Evolutionary conservation across 2,797 vertebrate genomes (phyloP).

Genomic region (Mormyrus hasselquistii): DNA sequence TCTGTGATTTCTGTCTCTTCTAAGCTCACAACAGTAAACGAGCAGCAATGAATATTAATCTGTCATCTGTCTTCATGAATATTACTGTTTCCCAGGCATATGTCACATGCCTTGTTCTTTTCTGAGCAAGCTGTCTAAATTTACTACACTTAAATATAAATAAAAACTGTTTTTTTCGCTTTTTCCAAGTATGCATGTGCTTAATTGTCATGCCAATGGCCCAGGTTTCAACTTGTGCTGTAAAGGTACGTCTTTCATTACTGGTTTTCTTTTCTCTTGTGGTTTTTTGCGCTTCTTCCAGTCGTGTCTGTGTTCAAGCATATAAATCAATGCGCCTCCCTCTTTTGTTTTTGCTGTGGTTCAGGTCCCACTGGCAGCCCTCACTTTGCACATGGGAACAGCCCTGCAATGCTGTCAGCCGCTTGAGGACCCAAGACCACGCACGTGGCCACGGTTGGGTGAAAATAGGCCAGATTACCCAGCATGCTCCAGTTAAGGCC

Average conservation of each 20-base stretch:
- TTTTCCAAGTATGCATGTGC: not conserved
- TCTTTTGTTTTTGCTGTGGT: constrained; percentile 32
- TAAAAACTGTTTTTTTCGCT: not conserved
- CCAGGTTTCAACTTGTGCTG: not conserved
- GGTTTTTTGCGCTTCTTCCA: not conserved
- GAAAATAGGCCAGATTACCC: constrained; percentile 35
- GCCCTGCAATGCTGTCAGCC: constrained; percentile 32
- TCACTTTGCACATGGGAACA: constrained; percentile 26
- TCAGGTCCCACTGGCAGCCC: constrained; percentile 24
- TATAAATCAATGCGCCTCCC: constrained; percentile 8
- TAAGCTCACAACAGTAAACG: not conserved
- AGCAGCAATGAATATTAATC: not conserved
- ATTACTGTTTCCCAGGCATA: not conserved
- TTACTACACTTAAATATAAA: not conserved
- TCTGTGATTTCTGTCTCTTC: not conserved
- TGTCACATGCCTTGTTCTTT: not conserved
- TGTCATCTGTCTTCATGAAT: not conserved
- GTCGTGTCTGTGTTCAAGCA: not conserved
- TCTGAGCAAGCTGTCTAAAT: not conserved
- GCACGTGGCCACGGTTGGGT: constrained; percentile 36
- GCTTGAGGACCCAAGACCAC: constrained; percentile 42
- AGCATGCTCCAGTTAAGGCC: constrained; percentile 31
- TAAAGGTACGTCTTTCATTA: not conserved
- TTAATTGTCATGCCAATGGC: not conserved
- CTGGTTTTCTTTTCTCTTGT: not conserved